Percentiles rank a stretch among this genome's conserved stretches.
phyloP scores from a whole-genome alignment of 1,140 invertebrate genomes.

The Panonychus citri region DNA sequence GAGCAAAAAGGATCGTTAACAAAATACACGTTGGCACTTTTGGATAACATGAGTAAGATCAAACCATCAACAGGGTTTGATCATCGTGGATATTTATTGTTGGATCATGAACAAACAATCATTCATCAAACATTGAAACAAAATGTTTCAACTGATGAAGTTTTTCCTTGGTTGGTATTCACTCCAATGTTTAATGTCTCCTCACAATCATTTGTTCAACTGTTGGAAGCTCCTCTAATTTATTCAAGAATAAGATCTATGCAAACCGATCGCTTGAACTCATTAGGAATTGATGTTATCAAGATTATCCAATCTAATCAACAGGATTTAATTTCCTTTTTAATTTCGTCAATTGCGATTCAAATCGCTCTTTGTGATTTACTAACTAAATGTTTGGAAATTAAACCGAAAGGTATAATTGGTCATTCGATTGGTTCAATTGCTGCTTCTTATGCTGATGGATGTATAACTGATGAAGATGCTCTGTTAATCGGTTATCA shows the following conservation, averaged over 20 bases:
- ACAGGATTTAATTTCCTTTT: slow-evolving; percentile 24
- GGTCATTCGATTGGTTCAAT: slow-evolving; percentile 47
- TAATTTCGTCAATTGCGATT: slow-evolving; percentile 62
- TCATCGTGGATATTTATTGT: slow-evolving; percentile 1
- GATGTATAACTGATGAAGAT: slow-evolving; percentile 69
- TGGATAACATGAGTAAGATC: slow-evolving; percentile 1
- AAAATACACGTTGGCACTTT: slow-evolving; percentile 13
- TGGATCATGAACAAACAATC: too few relatives aligned
- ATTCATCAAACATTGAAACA: too few relatives aligned
- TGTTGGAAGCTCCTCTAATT: slow-evolving; percentile 51
- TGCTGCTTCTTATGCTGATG: slow-evolving; percentile 86
- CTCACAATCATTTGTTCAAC: slow-evolving; percentile 74
- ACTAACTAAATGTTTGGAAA: slow-evolving; percentile 21
- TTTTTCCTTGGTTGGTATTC: slow-evolving; percentile 47
- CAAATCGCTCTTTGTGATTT: slow-evolving; percentile 24
- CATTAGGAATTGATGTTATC: slow-evolving; percentile 42
- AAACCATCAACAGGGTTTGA: neutral
- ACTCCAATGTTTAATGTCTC: slow-evolving; percentile 89
- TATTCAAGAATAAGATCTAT: too few relatives aligned
- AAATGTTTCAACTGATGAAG: neutral
- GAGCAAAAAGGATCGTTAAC: slow-evolving; percentile 16
- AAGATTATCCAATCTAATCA: slow-evolving; percentile 25
- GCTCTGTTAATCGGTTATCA: slow-evolving; percentile 64
- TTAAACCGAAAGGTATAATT: slow-evolving; percentile 29
- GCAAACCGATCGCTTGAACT: too few relatives aligned